Evolutionary conservation across 1,140 invertebrate genomes (phyloP), one percentile per base, ranked within the genome.

Genomic region (Propsilocerus akamusi): DNA sequence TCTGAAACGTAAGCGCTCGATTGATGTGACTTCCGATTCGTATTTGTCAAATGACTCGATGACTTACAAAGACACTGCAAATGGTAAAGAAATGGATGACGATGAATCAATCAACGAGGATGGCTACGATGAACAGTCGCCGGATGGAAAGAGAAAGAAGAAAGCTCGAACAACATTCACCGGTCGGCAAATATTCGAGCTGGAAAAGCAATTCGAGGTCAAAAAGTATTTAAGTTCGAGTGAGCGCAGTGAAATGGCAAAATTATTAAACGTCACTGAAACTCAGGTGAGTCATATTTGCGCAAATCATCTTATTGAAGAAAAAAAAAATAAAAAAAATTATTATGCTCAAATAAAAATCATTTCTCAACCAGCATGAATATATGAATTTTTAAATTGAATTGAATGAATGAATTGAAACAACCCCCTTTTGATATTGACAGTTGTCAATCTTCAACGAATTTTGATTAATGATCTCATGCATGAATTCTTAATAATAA

Each of bases 141-240:
- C 73, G 17, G 72, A 74, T 48, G 79, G 79, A 48, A 68, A 73
- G 26, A 87, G 90, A 59, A 86, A 92, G 70, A 95, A 95, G 70
- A 96, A 96, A 61, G 90, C 91, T 0, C 70, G 92, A 53, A 96
- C 92, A 12, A 95, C 91, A 0, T 96, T 96, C 71, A 94, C 91
- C 0, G 92, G 91, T 2, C 65, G 89, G 47, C 92, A 96, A 72
- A 95, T 96, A 61, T 96, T 94, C 69, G 92, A 95, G 68, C 69
- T 96, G 61, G 92, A 96, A 69, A 88, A 91, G 63, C 83, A 93
- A 68, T 96, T 96, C 63, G 92, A 96, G 68, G 73, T 87, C 49
- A 96, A 95, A 71, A 96, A 96, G 68, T 96, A 96, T 69, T 74
- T 96, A 48, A 93, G 87, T 54, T 93, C 89, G n/a, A 90, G 85